Evolutionary conservation across 1,140 invertebrate genomes (phyloP).

Genomic region (Samia ricini): DNA sequence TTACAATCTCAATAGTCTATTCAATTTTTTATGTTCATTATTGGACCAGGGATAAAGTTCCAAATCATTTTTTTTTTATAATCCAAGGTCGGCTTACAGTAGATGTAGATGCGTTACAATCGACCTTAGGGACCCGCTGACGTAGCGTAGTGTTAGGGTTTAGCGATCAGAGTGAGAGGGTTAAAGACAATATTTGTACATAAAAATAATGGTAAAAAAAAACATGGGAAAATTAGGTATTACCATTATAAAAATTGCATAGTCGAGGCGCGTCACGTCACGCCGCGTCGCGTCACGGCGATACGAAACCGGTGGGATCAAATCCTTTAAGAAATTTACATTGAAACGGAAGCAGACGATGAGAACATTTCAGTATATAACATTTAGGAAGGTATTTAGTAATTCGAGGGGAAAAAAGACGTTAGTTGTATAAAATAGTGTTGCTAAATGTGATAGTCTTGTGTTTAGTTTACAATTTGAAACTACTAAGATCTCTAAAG

Average conservation of each 20-base stretch:
- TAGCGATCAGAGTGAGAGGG: slow-evolving; percentile 77
- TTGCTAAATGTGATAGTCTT: slow-evolving; percentile 76
- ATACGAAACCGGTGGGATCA: slow-evolving; percentile 78
- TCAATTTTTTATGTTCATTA: slow-evolving; percentile 53
- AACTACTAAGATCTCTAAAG: slow-evolving; percentile 56
- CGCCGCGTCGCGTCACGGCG: slow-evolving; percentile 46
- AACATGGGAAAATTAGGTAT: slow-evolving; percentile 67
- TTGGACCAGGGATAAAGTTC: slow-evolving; percentile 48
- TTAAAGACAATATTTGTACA: slow-evolving; percentile 79
- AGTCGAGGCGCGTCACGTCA: background rate
- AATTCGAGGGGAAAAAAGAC: slow-evolving; percentile 61
- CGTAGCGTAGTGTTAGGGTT: slow-evolving; percentile 71
- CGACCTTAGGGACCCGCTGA: slow-evolving; percentile 63
- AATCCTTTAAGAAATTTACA: slow-evolving; percentile 78
- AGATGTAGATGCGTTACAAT: slow-evolving; percentile 68
- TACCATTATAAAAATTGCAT: slow-evolving; percentile 57
- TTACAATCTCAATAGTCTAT: slow-evolving; percentile 48
- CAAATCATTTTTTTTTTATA: slow-evolving; percentile 50
- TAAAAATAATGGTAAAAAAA: slow-evolving; percentile 72
- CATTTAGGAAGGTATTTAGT: slow-evolving; percentile 52
- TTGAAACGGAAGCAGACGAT: slow-evolving; percentile 62
- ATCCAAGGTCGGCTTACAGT: slow-evolving; percentile 58
- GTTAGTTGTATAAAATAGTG: slow-evolving; percentile 73
- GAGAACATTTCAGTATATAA: slow-evolving; percentile 62
- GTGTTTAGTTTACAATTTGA: slow-evolving; percentile 67